Evolutionary conservation across 2,888 invertebrate genomes (phyloP), one percentile per base, ranked within the genome.

Genomic region (Dexiosoma caninum): DNA sequence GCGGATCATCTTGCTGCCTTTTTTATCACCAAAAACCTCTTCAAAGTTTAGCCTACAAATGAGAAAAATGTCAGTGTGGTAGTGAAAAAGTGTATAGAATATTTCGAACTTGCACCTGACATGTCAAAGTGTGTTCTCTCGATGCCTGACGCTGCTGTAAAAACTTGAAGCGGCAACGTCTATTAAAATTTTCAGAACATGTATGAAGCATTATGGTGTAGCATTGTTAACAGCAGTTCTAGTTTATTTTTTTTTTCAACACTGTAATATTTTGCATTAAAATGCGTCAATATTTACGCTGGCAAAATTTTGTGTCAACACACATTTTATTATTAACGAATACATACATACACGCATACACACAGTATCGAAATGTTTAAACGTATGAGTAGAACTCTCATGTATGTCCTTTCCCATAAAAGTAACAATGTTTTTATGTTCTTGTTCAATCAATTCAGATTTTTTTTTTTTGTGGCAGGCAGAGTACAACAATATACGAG

Each of bases 261-360:
- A 30, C 30, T 62, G 55, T 57, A 72, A 66, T 72, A 66, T 44
- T 57, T 69, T 66, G 12, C 37, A 37, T 40, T 44, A 51, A 66
- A 78, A 35, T 71, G 49, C 71, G 66, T 78, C 70, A 70, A 77
- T 70, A 70, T 70, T 64, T 62, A 66, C 57, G 66, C 49, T 46
- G 8, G 30, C 21, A 66, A 37, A 59, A 37, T 49, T 27, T 21
- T 12, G 9, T 21, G 21, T 27, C 37, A 14, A 49, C 16, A 30
- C 32, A 37, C 12, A 27, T 60, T 27, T 57, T 30, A 40, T 40
- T 46, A 14, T 27, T 40, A 14, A 37, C 6, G 14, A 23, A 55
- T 16, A 66, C 19, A 67, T 30, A 40, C n/a, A 66, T 16, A 66
- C n/a, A n/a, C n/a, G n/a, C n/a, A 37, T 12, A 10, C 37, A 27